phyloP scores from a whole-genome alignment of 1,140 invertebrate genomes.

The Drosophila suzukii region DNA sequence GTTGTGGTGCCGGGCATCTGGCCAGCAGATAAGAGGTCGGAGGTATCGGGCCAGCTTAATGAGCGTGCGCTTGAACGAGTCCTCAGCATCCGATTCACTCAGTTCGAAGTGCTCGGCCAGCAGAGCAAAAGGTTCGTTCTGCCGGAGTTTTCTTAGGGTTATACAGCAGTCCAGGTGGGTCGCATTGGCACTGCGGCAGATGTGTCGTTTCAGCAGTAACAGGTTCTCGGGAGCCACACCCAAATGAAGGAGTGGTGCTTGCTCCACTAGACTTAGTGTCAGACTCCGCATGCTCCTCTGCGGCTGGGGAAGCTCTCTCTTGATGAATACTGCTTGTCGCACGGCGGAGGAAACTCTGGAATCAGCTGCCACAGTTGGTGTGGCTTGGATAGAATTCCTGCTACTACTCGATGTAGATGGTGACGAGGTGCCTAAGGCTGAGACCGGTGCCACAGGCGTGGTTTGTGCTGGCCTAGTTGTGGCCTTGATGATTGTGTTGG shows the following conservation, averaged over 20 bases:
- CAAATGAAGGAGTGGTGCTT: slow-evolving; percentile 60
- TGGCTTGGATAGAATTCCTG: not conserved
- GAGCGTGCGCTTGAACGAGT: slow-evolving; percentile 64
- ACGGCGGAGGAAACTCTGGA: slow-evolving; percentile 54
- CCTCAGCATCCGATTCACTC: slow-evolving; percentile 63
- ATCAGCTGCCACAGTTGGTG: slow-evolving; percentile 18
- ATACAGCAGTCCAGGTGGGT: slow-evolving; percentile 74
- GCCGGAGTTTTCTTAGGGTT: slow-evolving; percentile 73
- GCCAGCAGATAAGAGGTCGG: slow-evolving; percentile 71
- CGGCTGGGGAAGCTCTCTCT: slow-evolving; percentile 61
- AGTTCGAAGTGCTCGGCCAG: slow-evolving; percentile 75
- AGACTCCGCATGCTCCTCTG: slow-evolving; percentile 67
- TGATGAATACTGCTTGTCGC: slow-evolving; percentile 71
- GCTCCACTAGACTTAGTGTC: slow-evolving; percentile 67
- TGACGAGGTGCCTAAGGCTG: not conserved
- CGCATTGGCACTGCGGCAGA: slow-evolving; percentile 64
- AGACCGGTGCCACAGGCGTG: not conserved
- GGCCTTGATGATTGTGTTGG: slow-evolving; percentile 78
- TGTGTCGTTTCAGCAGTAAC: slow-evolving; percentile 60
- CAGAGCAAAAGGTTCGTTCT: slow-evolving; percentile 73
- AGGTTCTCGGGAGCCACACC: slow-evolving; percentile 58
- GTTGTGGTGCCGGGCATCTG: slow-evolving; percentile 66
- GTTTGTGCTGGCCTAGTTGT: slow-evolving; percentile 36
- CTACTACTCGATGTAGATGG: slow-evolving; percentile 5
- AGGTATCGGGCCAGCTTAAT: slow-evolving; percentile 65